These are phyloP conservation scores for Scomber scombrus DNA, from an alignment of 2,113 vertebrate species.

Conservation along the genomic window DNA sequence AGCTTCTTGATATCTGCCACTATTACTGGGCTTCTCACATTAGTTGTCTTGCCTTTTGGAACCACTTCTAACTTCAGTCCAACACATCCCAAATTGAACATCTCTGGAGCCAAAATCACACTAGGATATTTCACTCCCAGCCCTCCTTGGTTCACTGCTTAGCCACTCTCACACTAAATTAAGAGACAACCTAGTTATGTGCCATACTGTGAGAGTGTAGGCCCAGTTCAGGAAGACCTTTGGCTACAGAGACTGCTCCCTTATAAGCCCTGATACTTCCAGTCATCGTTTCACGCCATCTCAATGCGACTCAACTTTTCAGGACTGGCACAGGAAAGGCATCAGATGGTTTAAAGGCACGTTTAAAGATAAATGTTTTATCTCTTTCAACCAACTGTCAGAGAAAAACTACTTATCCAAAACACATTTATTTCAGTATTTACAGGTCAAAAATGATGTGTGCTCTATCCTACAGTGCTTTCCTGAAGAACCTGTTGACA, in stretches of 20 bases:
- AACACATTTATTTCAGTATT: no score
- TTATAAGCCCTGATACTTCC: neutral
- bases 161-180: no score
- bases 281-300: neutral
- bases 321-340: neutral
- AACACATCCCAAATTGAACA: neutral
- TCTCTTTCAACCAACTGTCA: no score
- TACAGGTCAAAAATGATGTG: no score
- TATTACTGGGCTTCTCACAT: neutral
- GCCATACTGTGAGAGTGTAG: neutral
- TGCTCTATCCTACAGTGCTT: no score
- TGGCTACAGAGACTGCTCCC: neutral
- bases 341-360: neutral
- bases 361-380: conserved; percentile 1
- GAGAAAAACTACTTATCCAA: no score
- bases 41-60: neutral
- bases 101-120: neutral
- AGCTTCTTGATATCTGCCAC: neutral
- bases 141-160: no score
- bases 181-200: no score
- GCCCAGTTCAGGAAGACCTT: neutral
- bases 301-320: neutral
- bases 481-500: no score
- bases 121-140: neutral
- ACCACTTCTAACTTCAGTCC: neutral